Evolutionary conservation across 1,140 invertebrate genomes (phyloP).

Genomic region (Panagrolaimus sp.): DNA sequence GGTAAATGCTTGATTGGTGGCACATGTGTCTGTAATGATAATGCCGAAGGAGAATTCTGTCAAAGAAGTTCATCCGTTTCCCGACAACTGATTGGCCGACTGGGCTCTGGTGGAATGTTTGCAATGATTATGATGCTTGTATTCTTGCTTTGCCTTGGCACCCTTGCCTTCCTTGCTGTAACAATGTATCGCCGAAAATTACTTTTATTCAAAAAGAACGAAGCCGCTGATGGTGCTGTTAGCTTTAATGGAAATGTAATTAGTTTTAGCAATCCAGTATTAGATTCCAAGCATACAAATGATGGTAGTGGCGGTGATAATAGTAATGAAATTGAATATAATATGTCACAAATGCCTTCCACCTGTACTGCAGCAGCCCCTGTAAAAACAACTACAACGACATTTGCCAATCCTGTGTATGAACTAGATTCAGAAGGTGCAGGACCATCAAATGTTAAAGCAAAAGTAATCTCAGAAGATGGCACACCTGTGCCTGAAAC

Average conservation of each 20-base stretch:
- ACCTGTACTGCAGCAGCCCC: background rate
- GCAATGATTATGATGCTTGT: constrained; percentile 50
- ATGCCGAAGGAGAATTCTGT: constrained; percentile 51
- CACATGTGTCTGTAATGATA: constrained; percentile 43
- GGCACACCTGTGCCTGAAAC: background rate
- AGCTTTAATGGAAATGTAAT: constrained; percentile 57
- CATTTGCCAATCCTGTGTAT: constrained; percentile 57
- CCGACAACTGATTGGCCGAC: constrained; percentile 43
- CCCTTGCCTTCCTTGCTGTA: constrained; percentile 43
- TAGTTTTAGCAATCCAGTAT: constrained; percentile 56
- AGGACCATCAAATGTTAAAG: background rate
- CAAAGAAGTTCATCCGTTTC: constrained; percentile 43
- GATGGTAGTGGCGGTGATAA: background rate
- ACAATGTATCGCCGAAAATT: constrained; percentile 41
- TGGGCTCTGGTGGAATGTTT: constrained; percentile 38
- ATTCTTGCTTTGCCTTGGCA: constrained; percentile 41
- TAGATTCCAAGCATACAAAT: constrained; percentile 37
- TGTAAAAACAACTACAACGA: constrained; percentile 38
- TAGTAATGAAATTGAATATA: constrained; percentile 40
- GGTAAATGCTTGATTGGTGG: constrained; percentile 49
- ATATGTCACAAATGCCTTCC: constrained; percentile 29
- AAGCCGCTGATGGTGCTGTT: constrained; percentile 48
- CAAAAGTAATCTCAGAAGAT: background rate
- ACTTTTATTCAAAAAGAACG: constrained; percentile 52
- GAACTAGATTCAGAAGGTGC: constrained; percentile 40